phyloP scores from a whole-genome alignment of 2,888 invertebrate species.

The Dermolepida albohirtum region DNA sequence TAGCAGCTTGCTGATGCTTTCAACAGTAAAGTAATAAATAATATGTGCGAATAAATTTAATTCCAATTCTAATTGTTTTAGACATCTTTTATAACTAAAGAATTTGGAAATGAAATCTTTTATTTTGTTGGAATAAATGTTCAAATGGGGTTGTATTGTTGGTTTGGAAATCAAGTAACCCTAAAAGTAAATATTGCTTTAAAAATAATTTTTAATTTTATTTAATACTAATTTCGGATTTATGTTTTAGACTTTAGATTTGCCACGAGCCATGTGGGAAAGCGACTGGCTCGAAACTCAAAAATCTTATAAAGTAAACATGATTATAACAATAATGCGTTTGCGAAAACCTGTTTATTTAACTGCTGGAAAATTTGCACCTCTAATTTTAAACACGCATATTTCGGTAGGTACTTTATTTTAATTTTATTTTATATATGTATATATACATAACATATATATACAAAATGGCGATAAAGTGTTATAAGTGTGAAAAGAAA shows the following conservation, averaged over 20 bases:
- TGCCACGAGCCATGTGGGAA: constrained; percentile 57
- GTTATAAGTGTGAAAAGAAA: too few relatives aligned
- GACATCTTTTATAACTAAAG: constrained; percentile 55
- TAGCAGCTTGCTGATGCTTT: constrained; percentile 59
- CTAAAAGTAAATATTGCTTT: constrained; percentile 51
- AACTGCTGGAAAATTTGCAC: constrained; percentile 60
- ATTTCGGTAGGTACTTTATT: constrained; percentile 53
- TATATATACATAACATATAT: too few relatives aligned
- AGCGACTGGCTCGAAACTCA: constrained; percentile 56
- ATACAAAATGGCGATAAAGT: too few relatives aligned
- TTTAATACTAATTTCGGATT: not conserved
- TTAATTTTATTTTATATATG: not conserved
- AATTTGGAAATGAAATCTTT: constrained; percentile 57
- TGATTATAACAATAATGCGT: constrained; percentile 60
- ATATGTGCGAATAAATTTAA: not conserved
- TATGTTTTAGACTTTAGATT: constrained; percentile 53
- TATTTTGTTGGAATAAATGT: constrained; percentile 59
- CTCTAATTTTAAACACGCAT: constrained; percentile 58
- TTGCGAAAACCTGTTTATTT: constrained; percentile 57
- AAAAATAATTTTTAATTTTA: too few relatives aligned
- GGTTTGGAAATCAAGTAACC: constrained; percentile 61
- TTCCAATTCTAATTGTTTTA: constrained; percentile 33
- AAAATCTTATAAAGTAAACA: constrained; percentile 53
- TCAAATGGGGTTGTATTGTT: constrained; percentile 56
- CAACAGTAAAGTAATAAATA: constrained; percentile 54